phyloP scores from a whole-genome alignment of 2,797 vertebrate genomes.

The Pelodytes ibericus region DNA sequence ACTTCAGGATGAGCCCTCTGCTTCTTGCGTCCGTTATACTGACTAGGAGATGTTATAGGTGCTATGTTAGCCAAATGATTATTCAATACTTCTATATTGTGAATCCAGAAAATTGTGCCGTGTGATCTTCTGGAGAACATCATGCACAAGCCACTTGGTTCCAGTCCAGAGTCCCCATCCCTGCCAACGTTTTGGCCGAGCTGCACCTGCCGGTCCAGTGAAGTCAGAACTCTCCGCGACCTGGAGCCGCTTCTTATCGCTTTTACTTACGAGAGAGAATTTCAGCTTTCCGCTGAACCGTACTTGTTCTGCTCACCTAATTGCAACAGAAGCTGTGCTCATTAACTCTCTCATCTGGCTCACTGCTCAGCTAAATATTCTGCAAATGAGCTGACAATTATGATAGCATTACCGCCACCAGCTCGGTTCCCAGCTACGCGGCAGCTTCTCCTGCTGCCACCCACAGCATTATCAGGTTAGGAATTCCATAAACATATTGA shows the following conservation, averaged over 20 bases:
- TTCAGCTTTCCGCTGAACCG: constrained; percentile 68
- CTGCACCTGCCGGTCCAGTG: no score
- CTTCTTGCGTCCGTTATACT: no score
- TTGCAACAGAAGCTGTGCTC: constrained; percentile 93
- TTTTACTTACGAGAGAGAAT: background rate
- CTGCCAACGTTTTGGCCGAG: no score
- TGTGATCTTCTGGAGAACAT: no score
- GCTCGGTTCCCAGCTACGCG: constrained; percentile 81
- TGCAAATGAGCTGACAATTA: constrained; percentile 92
- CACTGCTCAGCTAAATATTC: constrained; percentile 91
- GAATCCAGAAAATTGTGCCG: no score
- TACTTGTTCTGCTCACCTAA: constrained; percentile 87
- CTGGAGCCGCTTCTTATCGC: background rate
- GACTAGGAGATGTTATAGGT: no score
- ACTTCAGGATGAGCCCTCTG: no score
- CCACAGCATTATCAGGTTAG: constrained; percentile 84
- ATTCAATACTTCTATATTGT: no score
- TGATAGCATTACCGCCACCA: constrained; percentile 84
- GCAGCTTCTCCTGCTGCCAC: constrained; percentile 84
- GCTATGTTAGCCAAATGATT: no score
- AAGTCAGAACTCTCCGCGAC: no score
- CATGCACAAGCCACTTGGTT: no score
- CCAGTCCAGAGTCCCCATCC: no score
- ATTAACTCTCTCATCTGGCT: constrained; percentile 93
- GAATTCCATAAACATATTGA: constrained; percentile 79